Evolutionary conservation across 2,113 vertebrate genomes (phyloP).

Genomic region (Thinocorus orbignyianus): DNA sequence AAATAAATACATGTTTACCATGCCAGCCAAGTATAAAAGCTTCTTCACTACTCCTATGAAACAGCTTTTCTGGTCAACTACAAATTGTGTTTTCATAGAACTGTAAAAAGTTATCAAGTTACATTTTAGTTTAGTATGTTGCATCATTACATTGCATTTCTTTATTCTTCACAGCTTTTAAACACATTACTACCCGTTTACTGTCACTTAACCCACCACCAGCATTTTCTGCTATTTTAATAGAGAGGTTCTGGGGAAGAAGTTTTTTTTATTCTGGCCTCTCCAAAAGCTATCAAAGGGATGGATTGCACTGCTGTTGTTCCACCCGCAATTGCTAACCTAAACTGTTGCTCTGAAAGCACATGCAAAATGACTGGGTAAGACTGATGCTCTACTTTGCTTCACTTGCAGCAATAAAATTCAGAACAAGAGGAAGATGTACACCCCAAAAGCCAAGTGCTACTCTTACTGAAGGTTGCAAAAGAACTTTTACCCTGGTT

Average conservation of each 20-base stretch:
- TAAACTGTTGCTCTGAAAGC: fast-evolving
- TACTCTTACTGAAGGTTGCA: neutral
- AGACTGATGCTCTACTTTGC: neutral
- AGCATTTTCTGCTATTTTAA: neutral
- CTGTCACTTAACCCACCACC: neutral
- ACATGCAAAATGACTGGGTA: neutral
- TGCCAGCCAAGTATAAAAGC: neutral
- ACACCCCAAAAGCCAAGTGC: neutral
- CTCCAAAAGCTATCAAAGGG: neutral
- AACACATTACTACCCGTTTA: too few species aligned
- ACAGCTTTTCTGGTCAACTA: neutral
- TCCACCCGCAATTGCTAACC: neutral
- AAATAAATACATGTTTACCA: neutral
- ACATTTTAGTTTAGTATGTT: too few species aligned
- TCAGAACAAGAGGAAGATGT: neutral
- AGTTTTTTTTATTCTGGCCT: neutral
- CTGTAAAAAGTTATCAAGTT: too few species aligned
- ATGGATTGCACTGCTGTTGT: neutral
- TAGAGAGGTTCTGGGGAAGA: neutral
- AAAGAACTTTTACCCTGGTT: neutral
- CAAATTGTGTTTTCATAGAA: too few species aligned
- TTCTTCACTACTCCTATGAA: neutral
- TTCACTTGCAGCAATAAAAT: neutral
- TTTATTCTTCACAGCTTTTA: too few species aligned
- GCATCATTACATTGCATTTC: too few species aligned